phyloP scores from a whole-genome alignment of 2,113 vertebrate species.

The Corvus moneduloides region DNA sequence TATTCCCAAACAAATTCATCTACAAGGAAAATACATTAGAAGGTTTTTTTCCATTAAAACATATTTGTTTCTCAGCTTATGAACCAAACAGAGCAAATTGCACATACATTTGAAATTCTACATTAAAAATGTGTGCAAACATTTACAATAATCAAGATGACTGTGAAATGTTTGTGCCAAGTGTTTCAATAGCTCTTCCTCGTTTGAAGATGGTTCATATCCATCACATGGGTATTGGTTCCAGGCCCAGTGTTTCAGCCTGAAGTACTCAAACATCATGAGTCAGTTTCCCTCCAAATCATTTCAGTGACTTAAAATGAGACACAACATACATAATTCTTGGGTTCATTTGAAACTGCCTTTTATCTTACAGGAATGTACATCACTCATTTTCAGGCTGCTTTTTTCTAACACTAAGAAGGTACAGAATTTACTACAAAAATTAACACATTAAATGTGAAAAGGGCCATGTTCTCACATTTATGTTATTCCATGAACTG shows the following conservation, averaged over 20 bases:
- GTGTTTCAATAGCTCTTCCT: conserved; percentile 35
- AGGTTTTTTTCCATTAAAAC: conserved; percentile 15
- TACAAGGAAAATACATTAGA: not conserved
- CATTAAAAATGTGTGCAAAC: conserved; percentile 58
- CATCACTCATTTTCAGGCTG: not conserved
- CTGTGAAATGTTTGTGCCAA: conserved; percentile 54
- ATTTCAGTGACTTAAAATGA: not conserved
- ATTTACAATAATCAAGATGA: conserved; percentile 53
- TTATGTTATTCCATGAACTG: not conserved
- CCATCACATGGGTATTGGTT: conserved; percentile 29
- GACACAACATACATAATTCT: not conserved
- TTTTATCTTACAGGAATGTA: not conserved
- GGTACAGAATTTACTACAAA: not conserved
- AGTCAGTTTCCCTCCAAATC: conserved; percentile 28
- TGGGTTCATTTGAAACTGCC: not conserved
- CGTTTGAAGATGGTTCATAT: conserved; percentile 16
- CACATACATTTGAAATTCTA: conserved; percentile 38
- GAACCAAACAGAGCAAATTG: not conserved
- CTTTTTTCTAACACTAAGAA: not conserved
- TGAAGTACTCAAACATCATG: conserved; percentile 14
- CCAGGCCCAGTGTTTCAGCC: conserved; percentile 48
- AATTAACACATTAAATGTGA: not conserved
- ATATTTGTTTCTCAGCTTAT: conserved; percentile 41
- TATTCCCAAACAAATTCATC: not conserved
- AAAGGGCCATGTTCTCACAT: not conserved